Base-by-base conservation (phyloP, 2,888 invertebrate genomes). In the Volucella zonaria region DNA sequence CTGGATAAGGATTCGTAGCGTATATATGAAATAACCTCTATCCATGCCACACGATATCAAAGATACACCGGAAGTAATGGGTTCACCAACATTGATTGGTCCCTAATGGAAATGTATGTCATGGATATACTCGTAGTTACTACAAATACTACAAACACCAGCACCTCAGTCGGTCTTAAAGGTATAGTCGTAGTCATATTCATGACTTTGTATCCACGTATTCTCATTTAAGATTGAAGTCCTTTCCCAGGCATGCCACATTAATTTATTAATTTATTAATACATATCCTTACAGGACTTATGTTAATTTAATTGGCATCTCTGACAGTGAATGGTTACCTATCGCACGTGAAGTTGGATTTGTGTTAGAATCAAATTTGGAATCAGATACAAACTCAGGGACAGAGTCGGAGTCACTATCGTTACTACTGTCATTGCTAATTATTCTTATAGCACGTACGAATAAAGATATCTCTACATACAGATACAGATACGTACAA, bases 231-330 rank as follows among this genome's bases (percentile, higher is more conserved):
- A 70, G 49, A 18, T 31, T 42, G 45, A 12, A 52, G 42, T 73
- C 66, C 59, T 23, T 51, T 31, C 49, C 58, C 40, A 64, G 47
- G 45, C 45, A 66, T 14, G 56, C 14, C 15, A 64, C 70, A 23
- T 23, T 23, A 23, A 23, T 23, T 23, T 23, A 78, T 78, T 78
- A 78, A 78, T 78, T 70, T 78, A 78, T 77, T 77, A 70, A 77
- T 77, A 77, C 62, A 62, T 18, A 56, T 70, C 70, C 74, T 70
- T 66, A 61, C 43, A 58, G 78, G 71, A 52, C 70, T 79, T 79
- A 83, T 83, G 83, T 75, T 83, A 83, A 83, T 83, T 83, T 83
- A 79, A 83, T 83, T 83, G 80, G 59, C 66, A 75, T 70, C 54
- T 74, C 47, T 54, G 54, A 54, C 52, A 62, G 31, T 45, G 58